Conservation (phyloP, 2,113 vertebrate genomes). For the Bungarus multicinctus region DNA sequence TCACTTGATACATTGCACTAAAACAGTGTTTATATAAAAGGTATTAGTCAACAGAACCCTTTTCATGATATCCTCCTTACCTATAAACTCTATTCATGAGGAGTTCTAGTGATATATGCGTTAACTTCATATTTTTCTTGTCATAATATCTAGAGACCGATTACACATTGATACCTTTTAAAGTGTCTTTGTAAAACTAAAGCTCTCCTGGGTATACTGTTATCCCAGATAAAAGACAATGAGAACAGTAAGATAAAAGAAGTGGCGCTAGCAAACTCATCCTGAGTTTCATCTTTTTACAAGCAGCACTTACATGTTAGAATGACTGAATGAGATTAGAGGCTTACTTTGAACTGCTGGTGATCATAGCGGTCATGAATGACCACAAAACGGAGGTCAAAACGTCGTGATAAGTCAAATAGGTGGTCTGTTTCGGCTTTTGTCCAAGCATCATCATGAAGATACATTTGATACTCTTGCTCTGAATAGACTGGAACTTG, state of each 20-base stretch:
- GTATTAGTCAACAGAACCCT: neutral
- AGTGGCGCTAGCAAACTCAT: neutral
- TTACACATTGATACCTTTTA: neutral
- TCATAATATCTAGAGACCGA: neutral
- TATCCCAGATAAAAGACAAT: neutral
- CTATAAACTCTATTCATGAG: neutral
- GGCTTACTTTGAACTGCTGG: constrained; percentile 94
- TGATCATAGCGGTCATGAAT: constrained; percentile 97
- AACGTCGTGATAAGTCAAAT: constrained; percentile 94
- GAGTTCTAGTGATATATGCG: neutral
- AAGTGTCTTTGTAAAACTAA: neutral
- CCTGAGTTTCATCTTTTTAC: neutral
- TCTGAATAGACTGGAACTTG: constrained; percentile 96
- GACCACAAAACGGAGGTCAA: constrained; percentile 93
- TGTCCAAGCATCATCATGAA: constrained; percentile 96
- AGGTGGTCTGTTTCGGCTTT: constrained; percentile 97
- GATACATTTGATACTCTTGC: constrained; percentile 97
- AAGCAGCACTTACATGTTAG: neutral
- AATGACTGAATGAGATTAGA: neutral
- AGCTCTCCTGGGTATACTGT: neutral
- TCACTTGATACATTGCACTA: neutral
- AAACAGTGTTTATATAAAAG: neutral
- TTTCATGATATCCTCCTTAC: neutral
- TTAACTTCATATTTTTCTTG: neutral
- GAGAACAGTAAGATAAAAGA: neutral